Percentiles rank a stretch among this genome's conserved stretches.
phyloP scores from a whole-genome alignment of 2,797 vertebrate genomes.

The Cottoperca gobio region DNA sequence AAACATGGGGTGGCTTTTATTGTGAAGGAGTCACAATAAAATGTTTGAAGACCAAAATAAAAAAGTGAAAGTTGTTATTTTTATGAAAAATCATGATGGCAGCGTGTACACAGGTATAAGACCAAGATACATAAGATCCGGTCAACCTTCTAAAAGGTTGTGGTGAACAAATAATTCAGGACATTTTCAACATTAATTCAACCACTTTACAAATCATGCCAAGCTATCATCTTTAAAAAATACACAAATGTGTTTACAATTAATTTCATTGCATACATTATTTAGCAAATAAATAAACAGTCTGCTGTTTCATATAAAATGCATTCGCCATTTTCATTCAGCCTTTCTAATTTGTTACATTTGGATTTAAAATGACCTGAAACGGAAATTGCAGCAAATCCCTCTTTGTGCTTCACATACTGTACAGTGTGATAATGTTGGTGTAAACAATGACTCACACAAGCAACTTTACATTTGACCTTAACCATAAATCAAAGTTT shows the following conservation, averaged over 20 bases:
- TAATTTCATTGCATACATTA: not conserved
- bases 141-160: not conserved
- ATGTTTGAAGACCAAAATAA: not conserved
- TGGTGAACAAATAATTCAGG: not conserved
- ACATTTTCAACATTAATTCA: not conserved
- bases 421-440: not conserved
- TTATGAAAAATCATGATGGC: not conserved
- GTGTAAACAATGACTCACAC: not conserved
- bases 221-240: not conserved
- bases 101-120: not conserved
- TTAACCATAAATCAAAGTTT: not conserved
- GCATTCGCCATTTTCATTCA: not conserved
- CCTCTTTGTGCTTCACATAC: not conserved
- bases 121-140: not conserved
- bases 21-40: constrained; percentile 3
- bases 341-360: not conserved
- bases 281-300: not conserved
- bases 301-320: not conserved
- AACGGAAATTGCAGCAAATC: not conserved
- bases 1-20: not conserved
- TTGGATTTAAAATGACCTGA: not conserved
- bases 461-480: not conserved
- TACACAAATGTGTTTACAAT: not conserved
- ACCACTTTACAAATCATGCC: not conserved
- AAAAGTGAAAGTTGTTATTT: not conserved